Evolutionary conservation across 64 coral and sea anemone species (phyloP).

Genomic region (Trachythela sp.): DNA sequence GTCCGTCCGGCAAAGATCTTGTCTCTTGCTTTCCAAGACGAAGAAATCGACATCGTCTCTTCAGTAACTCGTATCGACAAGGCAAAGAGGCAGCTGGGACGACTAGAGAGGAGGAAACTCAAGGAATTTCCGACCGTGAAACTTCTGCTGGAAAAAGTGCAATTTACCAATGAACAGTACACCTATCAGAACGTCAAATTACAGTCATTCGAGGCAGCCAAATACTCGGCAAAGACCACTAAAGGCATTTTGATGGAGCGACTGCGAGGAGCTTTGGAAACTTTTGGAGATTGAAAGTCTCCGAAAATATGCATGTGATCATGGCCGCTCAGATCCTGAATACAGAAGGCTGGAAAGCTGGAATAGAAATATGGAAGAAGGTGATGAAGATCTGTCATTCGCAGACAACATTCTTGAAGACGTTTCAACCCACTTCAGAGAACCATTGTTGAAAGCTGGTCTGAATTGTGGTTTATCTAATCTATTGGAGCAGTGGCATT

Average conservation of each 20-base stretch:
- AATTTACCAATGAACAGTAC: not conserved
- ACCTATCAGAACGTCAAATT: not conserved
- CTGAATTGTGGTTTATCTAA: conserved; percentile 39
- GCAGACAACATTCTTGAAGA: conserved; percentile 43
- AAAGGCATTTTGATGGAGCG: conserved; percentile 36
- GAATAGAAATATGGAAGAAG: conserved; percentile 53
- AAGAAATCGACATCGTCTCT: conserved; percentile 59
- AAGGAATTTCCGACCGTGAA: conserved; percentile 48
- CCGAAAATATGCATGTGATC: conserved; percentile 34
- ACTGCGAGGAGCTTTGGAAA: conserved; percentile 56
- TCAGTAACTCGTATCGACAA: conserved; percentile 34
- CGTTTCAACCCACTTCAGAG: conserved; percentile 55
- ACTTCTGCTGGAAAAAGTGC: conserved; percentile 30
- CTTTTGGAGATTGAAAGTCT: conserved; percentile 56
- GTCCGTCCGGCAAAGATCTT: conserved; percentile 36
- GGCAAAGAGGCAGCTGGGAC: conserved; percentile 59
- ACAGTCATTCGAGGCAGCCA: conserved; percentile 43
- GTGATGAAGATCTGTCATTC: conserved; percentile 61
- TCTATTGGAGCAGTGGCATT: conserved; percentile 65
- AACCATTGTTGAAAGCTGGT: conserved; percentile 68
- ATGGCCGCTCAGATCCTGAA: conserved; percentile 50
- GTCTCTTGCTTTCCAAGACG: conserved; percentile 51
- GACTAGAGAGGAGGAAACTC: conserved; percentile 32
- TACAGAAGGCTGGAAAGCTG: conserved; percentile 64
- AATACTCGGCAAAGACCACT: conserved; percentile 31